Evolutionary conservation across 2,797 vertebrate species (phyloP), one percentile per base, ranked within the genome.

Genomic region (Pygocentrus nattereri): DNA sequence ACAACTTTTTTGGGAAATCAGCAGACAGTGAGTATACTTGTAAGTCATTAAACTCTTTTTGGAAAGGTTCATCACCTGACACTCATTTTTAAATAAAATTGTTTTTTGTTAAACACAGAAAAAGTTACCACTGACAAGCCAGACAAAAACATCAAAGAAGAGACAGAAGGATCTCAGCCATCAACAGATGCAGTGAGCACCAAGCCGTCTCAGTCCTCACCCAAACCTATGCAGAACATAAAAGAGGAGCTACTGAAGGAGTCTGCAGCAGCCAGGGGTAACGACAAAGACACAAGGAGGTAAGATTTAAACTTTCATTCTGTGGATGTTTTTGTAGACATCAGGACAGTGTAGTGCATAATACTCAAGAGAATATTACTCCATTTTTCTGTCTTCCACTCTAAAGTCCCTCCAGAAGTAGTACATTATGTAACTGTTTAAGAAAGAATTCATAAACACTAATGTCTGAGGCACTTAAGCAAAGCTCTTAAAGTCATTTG

Each of bases 1-100:
- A 85, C 90, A 93, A 85, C 89, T 98, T 98, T 91, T 99, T 99
- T 92, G 96, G 95, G 65, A 97, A 90, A 92, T 94, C 95, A 90
- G 89, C 94, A 74, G 87, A 93, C 87, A 96, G 96, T 98, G 91
- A 97, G 97, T 94, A 21, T 64, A 56, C 15, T 18, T 5, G 8
- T 16, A 18, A 54, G 5, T 58, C 70, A 6, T 70, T 12, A 25
- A 21, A 18, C 18, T 41, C 56, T 54, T 5, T 87, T 92, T 85
- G 61, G 1, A 21, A 61, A 5, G 16, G 25, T 31, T 25, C 15
- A 64, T 13, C 15, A 31, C 13, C 12, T 52, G 5, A 69, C 13
- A 4, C 54, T 65, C 19, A 25, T n/a, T n/a, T n/a, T n/a, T n/a
- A n/a, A n/a, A n/a, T n/a, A n/a, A n/a, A n/a, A n/a, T 38, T 5